These are phyloP conservation scores for Peucedramus taeniatus DNA, from an alignment of 2,113 vertebrate species.

Conservation along the genomic window DNA sequence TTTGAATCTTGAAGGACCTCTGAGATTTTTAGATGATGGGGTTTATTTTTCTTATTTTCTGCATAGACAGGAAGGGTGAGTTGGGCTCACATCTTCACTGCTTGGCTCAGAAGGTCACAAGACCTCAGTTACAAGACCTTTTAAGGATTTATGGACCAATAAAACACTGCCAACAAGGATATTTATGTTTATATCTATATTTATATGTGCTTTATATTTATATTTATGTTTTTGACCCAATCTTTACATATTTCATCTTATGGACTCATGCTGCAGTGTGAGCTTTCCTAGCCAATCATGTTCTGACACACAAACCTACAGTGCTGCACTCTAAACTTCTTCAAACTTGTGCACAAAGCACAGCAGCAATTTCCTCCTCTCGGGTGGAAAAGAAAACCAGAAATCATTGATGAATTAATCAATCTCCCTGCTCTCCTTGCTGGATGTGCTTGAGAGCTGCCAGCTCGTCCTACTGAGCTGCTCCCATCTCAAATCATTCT, in stretches of 20 bases:
- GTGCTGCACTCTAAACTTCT: not conserved
- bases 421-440: not conserved
- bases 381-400: not conserved
- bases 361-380: not conserved
- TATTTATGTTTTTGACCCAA: not conserved
- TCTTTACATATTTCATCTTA: not conserved
- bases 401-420: not conserved
- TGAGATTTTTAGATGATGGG: not conserved
- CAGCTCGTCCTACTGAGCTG: not conserved
- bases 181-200: too few relatives aligned
- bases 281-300: not conserved
- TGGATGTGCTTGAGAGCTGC: not conserved
- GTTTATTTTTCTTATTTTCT: not conserved
- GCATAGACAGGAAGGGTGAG: not conserved
- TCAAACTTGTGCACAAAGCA: not conserved
- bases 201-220: too few relatives aligned
- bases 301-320: too few relatives aligned
- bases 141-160: not conserved
- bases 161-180: not conserved
- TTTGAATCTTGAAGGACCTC: not conserved
- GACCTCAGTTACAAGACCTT: not conserved
- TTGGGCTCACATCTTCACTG: not conserved
- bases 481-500: not conserved
- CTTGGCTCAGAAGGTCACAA: not conserved
- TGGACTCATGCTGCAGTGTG: too few relatives aligned